These are phyloP conservation scores for Protobothrops mucrosquamatus DNA, from an alignment of 2,113 vertebrate species.

Conservation along the genomic window DNA sequence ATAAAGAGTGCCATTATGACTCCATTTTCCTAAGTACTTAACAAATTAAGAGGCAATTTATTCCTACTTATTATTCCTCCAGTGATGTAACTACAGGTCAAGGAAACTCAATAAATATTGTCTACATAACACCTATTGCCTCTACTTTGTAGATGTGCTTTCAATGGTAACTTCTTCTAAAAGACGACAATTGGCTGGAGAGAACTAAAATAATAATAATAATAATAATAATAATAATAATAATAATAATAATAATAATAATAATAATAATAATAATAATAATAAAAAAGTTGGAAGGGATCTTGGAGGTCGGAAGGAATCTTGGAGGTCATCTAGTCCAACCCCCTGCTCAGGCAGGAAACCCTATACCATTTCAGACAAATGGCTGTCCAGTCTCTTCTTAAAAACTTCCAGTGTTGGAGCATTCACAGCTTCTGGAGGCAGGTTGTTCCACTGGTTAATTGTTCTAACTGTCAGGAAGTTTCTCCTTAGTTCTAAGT, in stretches of 20 bases:
- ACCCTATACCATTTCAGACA: no score
- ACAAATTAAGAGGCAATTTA: neutral
- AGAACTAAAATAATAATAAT: neutral
- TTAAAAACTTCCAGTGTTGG: no score
- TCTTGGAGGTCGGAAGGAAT: no score
- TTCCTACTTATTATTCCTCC: neutral
- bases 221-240: neutral
- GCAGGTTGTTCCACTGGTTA: no score
- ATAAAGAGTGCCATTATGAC: neutral
- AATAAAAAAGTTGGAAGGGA: no score
- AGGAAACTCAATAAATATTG: neutral
- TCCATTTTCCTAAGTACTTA: neutral
- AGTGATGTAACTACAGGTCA: neutral
- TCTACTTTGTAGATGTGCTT: neutral
- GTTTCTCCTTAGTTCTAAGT: no score
- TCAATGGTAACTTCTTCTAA: neutral
- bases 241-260: no score
- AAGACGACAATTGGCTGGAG: neutral
- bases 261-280: neutral
- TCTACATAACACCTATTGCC: neutral
- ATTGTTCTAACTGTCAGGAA: no score
- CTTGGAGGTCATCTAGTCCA: no score
- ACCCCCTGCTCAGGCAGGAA: no score
- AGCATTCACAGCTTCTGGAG: no score
- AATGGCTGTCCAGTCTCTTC: no score